A percentile compares a stretch with the other conserved stretches of the same genome.
These are phyloP conservation scores for Hemibates koningsi DNA, from an alignment of 2,113 vertebrate species.

Conservation along the genomic window DNA sequence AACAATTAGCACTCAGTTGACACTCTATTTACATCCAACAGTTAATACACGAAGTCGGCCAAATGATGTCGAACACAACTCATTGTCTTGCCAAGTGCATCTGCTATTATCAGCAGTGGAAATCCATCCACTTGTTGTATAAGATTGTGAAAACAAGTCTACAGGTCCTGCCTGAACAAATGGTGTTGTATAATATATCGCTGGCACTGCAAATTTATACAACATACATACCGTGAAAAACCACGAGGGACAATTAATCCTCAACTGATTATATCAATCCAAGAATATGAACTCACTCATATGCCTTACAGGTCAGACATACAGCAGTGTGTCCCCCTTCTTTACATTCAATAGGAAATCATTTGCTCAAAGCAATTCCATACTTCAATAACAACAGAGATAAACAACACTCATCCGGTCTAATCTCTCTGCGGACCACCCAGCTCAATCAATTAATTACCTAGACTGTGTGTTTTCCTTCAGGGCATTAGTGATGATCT, in stretches of 20 bases:
- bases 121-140: conserved; percentile 57
- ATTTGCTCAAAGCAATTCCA: conserved; percentile 57
- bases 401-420: conserved; percentile 69
- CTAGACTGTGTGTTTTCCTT: conserved; percentile 77
- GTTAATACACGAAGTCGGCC: conserved; percentile 57
- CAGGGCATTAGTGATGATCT: conserved; percentile 82
- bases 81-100: conserved; percentile 65
- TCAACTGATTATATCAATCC: conserved; percentile 27
- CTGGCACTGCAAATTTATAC: conserved; percentile 11
- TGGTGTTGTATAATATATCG: conserved; percentile 25
- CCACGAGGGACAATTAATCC: conserved; percentile 42
- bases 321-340: conserved; percentile 19
- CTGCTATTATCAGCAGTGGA: conserved; percentile 43
- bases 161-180: conserved; percentile 26
- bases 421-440: conserved; percentile 58
- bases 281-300: conserved; percentile 28
- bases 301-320: conserved; percentile 63
- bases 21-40: conserved; percentile 57
- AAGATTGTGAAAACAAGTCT: conserved; percentile 44
- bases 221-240: conserved; percentile 1
- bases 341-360: conserved; percentile 63
- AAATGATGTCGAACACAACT: conserved; percentile 52
- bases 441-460: conserved; percentile 81
- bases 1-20: conserved; percentile 66
- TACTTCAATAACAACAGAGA: conserved; percentile 67